These are phyloP conservation scores for Panthera tigris DNA, from an alignment of 2,113 vertebrate species.

Conservation along the genomic window DNA sequence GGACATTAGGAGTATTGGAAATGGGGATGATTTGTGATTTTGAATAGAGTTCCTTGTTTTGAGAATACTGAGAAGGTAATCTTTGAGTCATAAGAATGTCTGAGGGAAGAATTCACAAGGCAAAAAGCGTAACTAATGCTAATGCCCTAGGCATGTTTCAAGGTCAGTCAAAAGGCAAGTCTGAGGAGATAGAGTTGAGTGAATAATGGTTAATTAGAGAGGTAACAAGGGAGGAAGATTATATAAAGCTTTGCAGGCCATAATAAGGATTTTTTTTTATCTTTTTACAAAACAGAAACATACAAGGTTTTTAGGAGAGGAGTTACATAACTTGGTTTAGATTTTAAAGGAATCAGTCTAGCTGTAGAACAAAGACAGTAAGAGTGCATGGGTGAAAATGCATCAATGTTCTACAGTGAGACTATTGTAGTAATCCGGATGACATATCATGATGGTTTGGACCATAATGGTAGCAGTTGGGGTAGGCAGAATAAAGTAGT, in stretches of 20 bases:
- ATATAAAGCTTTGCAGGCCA: neutral
- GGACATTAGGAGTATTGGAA: neutral
- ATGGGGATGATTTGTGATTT: neutral
- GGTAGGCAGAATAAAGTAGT: neutral
- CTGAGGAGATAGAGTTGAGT: neutral
- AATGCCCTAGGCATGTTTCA: neutral
- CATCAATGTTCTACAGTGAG: neutral
- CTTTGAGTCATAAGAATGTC: neutral
- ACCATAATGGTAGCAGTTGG: neutral
- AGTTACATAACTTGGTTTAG: neutral
- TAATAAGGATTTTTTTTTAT: neutral
- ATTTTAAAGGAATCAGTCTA: neutral
- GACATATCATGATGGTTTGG: neutral
- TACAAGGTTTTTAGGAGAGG: neutral
- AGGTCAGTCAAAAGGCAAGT: neutral
- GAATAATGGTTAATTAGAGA: neutral
- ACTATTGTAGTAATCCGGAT: neutral
- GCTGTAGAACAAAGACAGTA: neutral
- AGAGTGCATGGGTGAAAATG: neutral
- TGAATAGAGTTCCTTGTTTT: neutral
- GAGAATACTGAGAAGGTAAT: neutral
- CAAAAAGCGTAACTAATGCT: neutral
- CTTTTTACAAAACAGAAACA: neutral
- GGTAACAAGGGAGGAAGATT: neutral
- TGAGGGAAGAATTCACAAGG: neutral